A percentile compares a stretch with the other conserved stretches of the same genome.
phyloP scores from a whole-genome alignment of 2,113 vertebrate species.

The Rhinopithecus roxellana region DNA sequence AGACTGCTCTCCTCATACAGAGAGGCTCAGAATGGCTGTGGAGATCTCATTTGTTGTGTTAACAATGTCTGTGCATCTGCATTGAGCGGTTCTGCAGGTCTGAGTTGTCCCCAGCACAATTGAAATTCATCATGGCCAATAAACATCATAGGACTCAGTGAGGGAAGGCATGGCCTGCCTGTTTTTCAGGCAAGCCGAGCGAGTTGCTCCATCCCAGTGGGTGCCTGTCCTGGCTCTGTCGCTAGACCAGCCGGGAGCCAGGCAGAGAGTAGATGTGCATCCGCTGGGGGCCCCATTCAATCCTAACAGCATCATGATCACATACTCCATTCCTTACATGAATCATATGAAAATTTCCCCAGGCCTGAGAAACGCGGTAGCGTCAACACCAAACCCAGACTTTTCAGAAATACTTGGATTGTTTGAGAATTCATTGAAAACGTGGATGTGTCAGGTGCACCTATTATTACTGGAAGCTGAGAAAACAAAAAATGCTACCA shows the following conservation, averaged over 20 bases:
- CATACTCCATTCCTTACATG: too few species aligned
- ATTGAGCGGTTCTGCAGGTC: slow-evolving; percentile 53
- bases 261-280: background rate
- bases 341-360: background rate
- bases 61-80: slow-evolving; percentile 72
- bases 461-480: background rate
- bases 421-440: background rate
- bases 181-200: background rate
- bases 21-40: slow-evolving; percentile 33
- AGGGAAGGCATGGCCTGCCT: background rate
- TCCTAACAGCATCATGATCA: background rate
- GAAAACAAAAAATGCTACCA: background rate
- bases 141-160: background rate
- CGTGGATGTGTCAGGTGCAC: background rate
- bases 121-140: slow-evolving; percentile 22
- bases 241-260: accelerated
- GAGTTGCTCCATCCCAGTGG: background rate
- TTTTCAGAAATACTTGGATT: background rate
- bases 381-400: background rate
- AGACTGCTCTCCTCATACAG: slow-evolving; percentile 36
- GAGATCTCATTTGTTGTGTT: slow-evolving; percentile 59
- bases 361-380: background rate
- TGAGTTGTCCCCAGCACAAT: slow-evolving; percentile 46
- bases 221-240: background rate
- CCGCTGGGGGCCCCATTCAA: background rate